Conservation (phyloP, 2,888 invertebrate genomes). For the Vannuccia rotundouncinata region DNA sequence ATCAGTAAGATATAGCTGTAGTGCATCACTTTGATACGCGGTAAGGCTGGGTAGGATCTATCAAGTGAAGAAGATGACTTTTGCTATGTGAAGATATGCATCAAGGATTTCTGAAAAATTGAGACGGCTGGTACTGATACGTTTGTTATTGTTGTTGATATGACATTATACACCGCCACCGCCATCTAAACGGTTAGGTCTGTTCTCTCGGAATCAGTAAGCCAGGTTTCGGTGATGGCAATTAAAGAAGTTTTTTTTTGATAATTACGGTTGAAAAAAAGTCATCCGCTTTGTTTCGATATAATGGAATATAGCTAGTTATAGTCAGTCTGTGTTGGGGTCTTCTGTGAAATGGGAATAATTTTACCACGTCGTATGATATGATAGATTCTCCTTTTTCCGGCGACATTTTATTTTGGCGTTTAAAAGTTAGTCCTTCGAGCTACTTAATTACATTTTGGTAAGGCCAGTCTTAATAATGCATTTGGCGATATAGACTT, state of each 20-base stretch:
- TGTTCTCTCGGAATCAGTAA: neutral
- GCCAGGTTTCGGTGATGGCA: neutral
- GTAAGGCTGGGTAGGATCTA: neutral
- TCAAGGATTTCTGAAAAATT: neutral
- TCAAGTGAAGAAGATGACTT: neutral
- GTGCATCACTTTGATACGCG: neutral
- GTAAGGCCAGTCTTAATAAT: no score
- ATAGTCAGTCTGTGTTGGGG: no score
- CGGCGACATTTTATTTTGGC: no score
- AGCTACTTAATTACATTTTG: no score
- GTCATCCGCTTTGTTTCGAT: no score
- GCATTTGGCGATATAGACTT: no score
- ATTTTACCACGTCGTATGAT: no score
- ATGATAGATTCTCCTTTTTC: no score
- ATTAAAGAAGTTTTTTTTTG: neutral
- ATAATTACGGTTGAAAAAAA: no score
- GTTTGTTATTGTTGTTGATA: neutral
- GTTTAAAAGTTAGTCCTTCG: no score
- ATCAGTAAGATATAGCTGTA: neutral
- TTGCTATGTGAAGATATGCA: neutral
- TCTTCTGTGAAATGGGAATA: no score
- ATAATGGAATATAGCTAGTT: no score
- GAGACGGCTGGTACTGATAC: neutral
- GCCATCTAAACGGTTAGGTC: neutral
- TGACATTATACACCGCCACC: neutral